These are phyloP conservation scores for Pantherophis alleghaniensis DNA, from an alignment of 2,797 vertebrate species.

Conservation along the genomic window DNA sequence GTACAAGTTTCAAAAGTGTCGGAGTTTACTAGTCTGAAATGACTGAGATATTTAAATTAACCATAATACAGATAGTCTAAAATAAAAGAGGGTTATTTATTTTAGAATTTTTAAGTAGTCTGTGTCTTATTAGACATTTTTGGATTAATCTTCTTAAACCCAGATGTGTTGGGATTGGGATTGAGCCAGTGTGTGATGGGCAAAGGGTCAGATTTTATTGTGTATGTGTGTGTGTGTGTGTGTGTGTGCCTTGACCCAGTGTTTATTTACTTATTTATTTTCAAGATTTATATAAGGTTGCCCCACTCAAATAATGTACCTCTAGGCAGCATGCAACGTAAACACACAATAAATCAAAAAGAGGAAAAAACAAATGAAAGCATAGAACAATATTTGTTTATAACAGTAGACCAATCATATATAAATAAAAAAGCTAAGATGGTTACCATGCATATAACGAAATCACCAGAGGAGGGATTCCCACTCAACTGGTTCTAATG, in stretches of 20 bases:
- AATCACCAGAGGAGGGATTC: background rate
- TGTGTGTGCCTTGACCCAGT: background rate
- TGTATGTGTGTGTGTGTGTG: background rate
- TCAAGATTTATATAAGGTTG: background rate
- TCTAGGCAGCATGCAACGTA: background rate
- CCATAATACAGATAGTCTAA: background rate
- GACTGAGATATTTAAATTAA: background rate
- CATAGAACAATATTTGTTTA: background rate
- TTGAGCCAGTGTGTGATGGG: background rate
- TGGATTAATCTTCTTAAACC: background rate
- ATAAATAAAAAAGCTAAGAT: background rate
- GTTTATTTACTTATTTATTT: background rate
- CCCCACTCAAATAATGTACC: background rate
- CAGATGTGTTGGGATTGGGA: background rate
- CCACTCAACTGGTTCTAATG: background rate
- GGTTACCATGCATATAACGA: background rate
- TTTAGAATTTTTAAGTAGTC: background rate
- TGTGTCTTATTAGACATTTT: background rate
- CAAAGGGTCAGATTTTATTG: background rate
- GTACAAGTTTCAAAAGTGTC: conserved; percentile 25
- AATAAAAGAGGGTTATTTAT: background rate
- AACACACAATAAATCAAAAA: background rate
- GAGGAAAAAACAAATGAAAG: background rate
- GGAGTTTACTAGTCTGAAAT: conserved; percentile 8
- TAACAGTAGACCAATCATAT: background rate